Conservation (phyloP, 1,140 invertebrate genomes). For the Artemia franciscana region DNA sequence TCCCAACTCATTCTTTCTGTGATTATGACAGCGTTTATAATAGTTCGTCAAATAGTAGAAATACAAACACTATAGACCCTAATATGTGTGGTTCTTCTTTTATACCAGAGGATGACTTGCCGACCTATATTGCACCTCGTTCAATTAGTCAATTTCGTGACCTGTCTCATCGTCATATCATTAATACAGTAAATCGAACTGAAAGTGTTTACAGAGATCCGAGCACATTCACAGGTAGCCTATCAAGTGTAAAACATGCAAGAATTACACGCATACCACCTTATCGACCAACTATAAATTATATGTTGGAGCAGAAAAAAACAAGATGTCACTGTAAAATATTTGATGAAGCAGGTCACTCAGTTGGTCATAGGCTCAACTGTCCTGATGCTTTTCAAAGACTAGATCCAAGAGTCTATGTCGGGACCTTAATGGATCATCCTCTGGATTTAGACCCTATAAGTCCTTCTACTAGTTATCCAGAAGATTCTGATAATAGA, state of each 20-base stretch:
- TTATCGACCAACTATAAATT: neutral
- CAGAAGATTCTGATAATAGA: constrained; percentile 8
- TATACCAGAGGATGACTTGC: neutral
- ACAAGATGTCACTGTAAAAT: constrained; percentile 8
- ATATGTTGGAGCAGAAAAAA: no score
- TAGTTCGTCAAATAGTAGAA: constrained; percentile 10
- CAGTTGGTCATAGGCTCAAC: neutral
- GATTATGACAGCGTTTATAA: constrained; percentile 5
- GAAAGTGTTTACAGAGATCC: constrained; percentile 5
- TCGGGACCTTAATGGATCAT: neutral
- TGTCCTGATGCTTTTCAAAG: constrained; percentile 4
- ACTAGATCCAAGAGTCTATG: neutral
- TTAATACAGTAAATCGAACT: neutral
- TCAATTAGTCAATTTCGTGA: neutral
- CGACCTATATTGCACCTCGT: neutral
- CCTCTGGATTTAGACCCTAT: constrained; percentile 2
- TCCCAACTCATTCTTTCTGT: constrained; percentile 1
- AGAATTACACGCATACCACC: neutral
- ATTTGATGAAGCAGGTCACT: constrained; percentile 7
- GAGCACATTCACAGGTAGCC: constrained; percentile 9
- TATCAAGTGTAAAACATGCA: neutral
- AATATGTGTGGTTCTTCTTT: neutral
- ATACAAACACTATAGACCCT: constrained; percentile 9
- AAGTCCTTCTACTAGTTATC: constrained; percentile 7
- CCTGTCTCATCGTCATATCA: neutral